phyloP scores from a whole-genome alignment of 1,140 invertebrate species.

The Neodiprion pinetum region DNA sequence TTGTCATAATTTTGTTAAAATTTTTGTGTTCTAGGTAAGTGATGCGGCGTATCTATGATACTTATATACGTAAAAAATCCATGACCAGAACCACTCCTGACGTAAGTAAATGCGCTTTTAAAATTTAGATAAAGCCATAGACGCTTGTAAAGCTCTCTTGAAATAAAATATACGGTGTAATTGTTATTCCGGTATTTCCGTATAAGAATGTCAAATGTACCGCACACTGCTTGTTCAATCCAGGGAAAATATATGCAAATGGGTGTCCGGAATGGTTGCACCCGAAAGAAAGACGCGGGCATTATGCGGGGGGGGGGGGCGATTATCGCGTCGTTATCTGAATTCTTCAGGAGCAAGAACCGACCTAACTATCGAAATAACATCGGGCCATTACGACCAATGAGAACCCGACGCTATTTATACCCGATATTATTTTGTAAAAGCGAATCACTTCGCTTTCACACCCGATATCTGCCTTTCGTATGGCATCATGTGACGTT shows the following conservation, averaged over 20 bases:
- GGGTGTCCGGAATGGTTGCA: slow-evolving; percentile 24
- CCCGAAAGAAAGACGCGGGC: slow-evolving; percentile 22
- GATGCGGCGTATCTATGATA: background rate
- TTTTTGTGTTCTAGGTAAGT: background rate
- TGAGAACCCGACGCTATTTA: slow-evolving; percentile 47
- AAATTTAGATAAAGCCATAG: background rate
- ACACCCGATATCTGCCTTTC: background rate
- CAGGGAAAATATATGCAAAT: background rate
- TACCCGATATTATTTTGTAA: background rate
- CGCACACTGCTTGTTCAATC: background rate
- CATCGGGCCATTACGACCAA: slow-evolving; percentile 38
- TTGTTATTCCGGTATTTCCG: background rate
- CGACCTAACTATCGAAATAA: slow-evolving; percentile 34
- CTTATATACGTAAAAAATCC: too few relatives aligned
- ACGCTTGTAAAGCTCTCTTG: background rate
- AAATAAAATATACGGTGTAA: background rate
- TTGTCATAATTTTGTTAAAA: background rate
- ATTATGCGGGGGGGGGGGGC: slow-evolving; percentile 28
- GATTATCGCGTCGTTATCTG: slow-evolving; percentile 41
- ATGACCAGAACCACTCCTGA: too few relatives aligned
- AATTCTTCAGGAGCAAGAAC: slow-evolving; percentile 32
- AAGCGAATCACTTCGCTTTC: background rate
- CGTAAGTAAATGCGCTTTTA: too few relatives aligned
- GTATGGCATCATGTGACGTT: background rate
- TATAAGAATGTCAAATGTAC: background rate